These are phyloP conservation scores for Matsumurasca onukii DNA, from an alignment of 1,140 invertebrate species.

Conservation along the genomic window DNA sequence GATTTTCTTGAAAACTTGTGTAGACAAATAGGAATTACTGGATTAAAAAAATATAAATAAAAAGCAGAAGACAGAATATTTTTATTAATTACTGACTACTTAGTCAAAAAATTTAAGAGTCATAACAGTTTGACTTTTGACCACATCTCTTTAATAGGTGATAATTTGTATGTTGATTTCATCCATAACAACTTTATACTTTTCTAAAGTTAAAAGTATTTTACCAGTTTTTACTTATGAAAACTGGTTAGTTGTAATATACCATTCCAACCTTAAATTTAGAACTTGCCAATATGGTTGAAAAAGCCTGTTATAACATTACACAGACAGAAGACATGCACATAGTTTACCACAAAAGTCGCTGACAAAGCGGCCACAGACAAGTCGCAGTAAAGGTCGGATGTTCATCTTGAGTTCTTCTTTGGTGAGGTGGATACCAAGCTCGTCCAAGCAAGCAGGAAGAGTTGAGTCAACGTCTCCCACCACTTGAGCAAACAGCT, in stretches of 20 bases:
- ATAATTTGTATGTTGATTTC: no score
- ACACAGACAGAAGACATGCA: not conserved
- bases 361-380: conserved; percentile 92
- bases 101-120: no score
- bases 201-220: not conserved
- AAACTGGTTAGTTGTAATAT: no score
- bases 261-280: no score
- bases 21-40: no score
- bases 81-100: no score
- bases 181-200: not conserved
- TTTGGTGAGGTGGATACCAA: conserved; percentile 91
- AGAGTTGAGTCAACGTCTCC: conserved; percentile 96
- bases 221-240: not conserved
- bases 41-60: no score
- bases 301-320: not conserved
- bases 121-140: no score
- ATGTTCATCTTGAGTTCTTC: conserved; percentile 97
- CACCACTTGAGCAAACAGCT: conserved; percentile 97
- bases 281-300: not conserved
- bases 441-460: conserved; percentile 80
- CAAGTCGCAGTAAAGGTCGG: conserved; percentile 84
- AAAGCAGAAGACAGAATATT: no score
- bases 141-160: no score
- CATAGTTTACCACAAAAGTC: conserved; percentile 69
- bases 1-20: no score